Evolutionary conservation across 1,140 invertebrate species (phyloP), one percentile per base, ranked within the genome.

Genomic region (Drosophila ogumai): DNA sequence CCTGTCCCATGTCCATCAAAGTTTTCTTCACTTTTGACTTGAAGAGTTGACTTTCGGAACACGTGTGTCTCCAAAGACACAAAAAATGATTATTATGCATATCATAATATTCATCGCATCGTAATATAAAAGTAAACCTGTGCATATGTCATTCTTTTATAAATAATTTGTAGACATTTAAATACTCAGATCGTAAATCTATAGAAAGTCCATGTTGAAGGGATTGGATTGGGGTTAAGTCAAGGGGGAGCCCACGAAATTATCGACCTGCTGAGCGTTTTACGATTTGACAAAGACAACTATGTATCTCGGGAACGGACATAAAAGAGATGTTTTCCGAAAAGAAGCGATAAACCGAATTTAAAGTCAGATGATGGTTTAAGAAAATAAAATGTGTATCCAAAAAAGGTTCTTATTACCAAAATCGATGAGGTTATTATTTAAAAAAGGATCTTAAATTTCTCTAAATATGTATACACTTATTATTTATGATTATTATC

Each of bases 131-230:
- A 73, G 57, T 63, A 59, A 63, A 59, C 32, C 54, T 58, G 19
- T 71, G 65, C 50, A 56, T 49, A 55, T 77, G 64, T 61, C 49
- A 65, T 56, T 60, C 32, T 44, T 47, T 81, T 81, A 43, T 63
- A 73, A 64, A 81, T 65, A 81, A 73, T 82, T 82, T 75, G 34
- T 36, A 49, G 32, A 65, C 49, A 72, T 77, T 82, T 66, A 66
- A 84, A 82, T 82, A 69, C 80, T 36, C 50, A 12, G 31, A 81
- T 82, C 75, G 81, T 84, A 84, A 79, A 79, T 82, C 65, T 56
- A 71, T 79, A 84, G 80, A 82, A 84, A 82, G 80, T 78, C 52
- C 17, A 31, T 75, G 38, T 52, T 49, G n/a, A 56, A 54, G 34
- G 12, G 47, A 34, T 65, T 50, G 36, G 13, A 52, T 50, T 38